Conservation (phyloP, 23 tunicate genomes). For the Trididemnum clinides region DNA sequence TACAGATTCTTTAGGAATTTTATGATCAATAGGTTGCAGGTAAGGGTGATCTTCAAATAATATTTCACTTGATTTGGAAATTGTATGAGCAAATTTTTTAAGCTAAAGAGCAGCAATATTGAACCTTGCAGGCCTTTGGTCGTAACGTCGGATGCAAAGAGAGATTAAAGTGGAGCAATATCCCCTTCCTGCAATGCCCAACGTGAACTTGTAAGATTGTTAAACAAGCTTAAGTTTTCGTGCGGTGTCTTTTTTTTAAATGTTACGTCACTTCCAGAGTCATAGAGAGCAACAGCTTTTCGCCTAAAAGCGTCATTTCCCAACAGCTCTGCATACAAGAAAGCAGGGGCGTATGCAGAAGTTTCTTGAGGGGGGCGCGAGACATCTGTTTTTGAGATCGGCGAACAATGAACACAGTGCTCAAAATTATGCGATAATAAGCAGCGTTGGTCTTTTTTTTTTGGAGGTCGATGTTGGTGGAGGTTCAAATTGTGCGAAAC, state of each 20-base stretch:
- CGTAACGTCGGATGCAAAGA: background rate
- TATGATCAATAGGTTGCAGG: background rate
- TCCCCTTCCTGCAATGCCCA: background rate
- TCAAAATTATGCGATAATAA: too few species aligned
- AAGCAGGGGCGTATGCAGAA: background rate
- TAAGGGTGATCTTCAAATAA: background rate
- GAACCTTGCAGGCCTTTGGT: background rate
- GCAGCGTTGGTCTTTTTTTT: too few species aligned
- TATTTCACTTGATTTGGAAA: background rate
- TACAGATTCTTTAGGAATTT: background rate
- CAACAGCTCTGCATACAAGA: background rate
- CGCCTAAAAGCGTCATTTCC: background rate
- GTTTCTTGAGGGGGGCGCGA: too few species aligned
- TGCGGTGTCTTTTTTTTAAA: background rate
- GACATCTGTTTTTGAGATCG: too few species aligned
- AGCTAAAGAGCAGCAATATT: background rate
- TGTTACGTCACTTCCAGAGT: background rate
- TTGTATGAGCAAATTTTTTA: background rate
- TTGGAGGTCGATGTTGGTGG: too few species aligned
- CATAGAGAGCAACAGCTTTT: background rate
- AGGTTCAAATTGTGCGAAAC: too few species aligned
- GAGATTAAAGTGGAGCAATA: background rate
- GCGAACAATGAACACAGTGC: too few species aligned
- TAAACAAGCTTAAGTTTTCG: background rate
- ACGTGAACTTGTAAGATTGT: background rate